Evolutionary conservation across 2,888 invertebrate genomes (phyloP), one percentile per base, ranked within the genome.

Genomic region (Synergus gifuensis): DNA sequence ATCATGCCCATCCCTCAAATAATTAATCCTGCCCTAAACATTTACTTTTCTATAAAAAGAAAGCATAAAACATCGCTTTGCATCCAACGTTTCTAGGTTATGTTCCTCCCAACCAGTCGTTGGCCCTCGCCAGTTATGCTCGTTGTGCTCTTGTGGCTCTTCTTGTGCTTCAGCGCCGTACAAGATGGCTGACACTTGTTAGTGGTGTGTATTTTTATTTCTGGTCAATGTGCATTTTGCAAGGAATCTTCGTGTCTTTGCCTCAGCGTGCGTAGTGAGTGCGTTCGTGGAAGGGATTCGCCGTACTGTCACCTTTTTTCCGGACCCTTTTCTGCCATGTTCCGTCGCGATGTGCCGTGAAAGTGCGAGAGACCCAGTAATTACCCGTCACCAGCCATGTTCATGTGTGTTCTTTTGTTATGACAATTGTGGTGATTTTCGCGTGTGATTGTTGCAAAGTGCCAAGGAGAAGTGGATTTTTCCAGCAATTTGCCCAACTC

Each of bases 101-200:
- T 62, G 62, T 62, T 62, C 5, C 12, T 28, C 62, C 5, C 36
- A 36, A 36, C 36, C 36, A 36, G 36, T 62, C 62, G 62, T 28
- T 62, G 62, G 62, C 14, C 62, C 22, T 62, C 62, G 62, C 12
- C 22, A 28, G 60, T 18, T 18, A 60, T 16, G 42, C 8, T 42
- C 9, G 62, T 62, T 62, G 62, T 73, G 54, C 69, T 69, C 12
- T 36, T 36, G 7, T 36, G 36, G 36, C 36, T 36, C 5, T 28
- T 36, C 5, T 28, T 46, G 28, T 44, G 86, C 88, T 46, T 69
- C 46, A 69, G 42, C 44, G 69, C 54, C 73, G 73, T 87, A 89
- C 92, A 93, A 93, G 90, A 93, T 93, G 93, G 93, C 92, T 91
- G 92, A 90, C 92, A 93, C 92, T 93, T 93, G 93, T 93, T 93